phyloP scores from a whole-genome alignment of 2,888 invertebrate species.

The Boloria euphrosyne region DNA sequence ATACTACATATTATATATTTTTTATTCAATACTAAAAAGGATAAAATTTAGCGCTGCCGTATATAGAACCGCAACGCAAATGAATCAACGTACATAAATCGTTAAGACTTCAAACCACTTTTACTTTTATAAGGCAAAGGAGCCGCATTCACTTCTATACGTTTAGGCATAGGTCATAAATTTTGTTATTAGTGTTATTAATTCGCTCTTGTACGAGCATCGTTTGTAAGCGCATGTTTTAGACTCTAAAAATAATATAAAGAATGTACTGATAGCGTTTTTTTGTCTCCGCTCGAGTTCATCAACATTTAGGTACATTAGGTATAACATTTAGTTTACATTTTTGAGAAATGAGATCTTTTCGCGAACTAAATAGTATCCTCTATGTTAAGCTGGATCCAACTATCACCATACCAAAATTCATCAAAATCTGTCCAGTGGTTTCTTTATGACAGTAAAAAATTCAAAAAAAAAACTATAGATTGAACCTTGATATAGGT shows the following conservation, averaged over 20 bases:
- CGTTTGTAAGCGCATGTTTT: not conserved
- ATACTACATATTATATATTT: too few species aligned
- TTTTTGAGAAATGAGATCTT: too few species aligned
- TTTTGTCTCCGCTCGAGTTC: too few species aligned
- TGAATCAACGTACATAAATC: slow-evolving; percentile 28
- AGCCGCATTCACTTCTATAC: slow-evolving; percentile 32
- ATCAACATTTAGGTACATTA: too few species aligned
- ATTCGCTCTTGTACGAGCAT: slow-evolving; percentile 40
- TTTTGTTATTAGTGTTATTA: slow-evolving; percentile 52
- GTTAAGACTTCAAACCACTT: slow-evolving; percentile 44
- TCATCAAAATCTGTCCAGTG: too few species aligned
- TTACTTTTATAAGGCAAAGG: slow-evolving; percentile 48
- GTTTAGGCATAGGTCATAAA: slow-evolving; percentile 50
- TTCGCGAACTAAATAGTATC: too few species aligned
- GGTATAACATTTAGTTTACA: too few species aligned
- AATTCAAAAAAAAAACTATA: too few species aligned
- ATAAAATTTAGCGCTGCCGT: not conserved
- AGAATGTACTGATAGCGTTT: not conserved
- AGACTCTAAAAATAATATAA: not conserved
- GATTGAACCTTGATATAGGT: too few species aligned
- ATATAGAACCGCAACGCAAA: slow-evolving; percentile 2
- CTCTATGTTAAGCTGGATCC: too few species aligned
- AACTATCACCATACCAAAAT: too few species aligned
- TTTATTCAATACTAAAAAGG: not conserved
- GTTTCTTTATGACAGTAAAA: too few species aligned